Percentiles rank a stretch among this genome's conserved stretches.
phyloP scores from a whole-genome alignment of 2,113 vertebrate species.

The Triplophysa siluroides region DNA sequence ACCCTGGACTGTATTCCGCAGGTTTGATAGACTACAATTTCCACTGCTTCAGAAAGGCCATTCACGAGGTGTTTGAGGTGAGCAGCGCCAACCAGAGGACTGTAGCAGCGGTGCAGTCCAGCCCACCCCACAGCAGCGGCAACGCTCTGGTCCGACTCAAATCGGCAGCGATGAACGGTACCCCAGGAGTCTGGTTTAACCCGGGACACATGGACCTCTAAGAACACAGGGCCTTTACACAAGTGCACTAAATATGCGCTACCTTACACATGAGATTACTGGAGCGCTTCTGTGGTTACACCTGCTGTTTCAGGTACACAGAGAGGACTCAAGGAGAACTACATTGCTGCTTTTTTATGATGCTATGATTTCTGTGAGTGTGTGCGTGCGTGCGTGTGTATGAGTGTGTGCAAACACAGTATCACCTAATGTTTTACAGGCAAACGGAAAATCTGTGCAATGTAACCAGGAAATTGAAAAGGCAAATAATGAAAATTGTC shows the following conservation, averaged over 20 bases:
- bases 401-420: not conserved
- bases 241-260: not conserved
- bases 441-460: not conserved
- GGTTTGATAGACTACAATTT: slow-evolving; percentile 99
- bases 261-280: not conserved
- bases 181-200: slow-evolving; percentile 85
- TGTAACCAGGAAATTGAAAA: not conserved
- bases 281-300: slow-evolving; percentile 6
- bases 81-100: slow-evolving; percentile 83
- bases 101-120: slow-evolving; percentile 75
- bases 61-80: slow-evolving; percentile 97
- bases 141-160: slow-evolving; percentile 68
- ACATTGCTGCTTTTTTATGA: slow-evolving; percentile 34
- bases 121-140: slow-evolving; percentile 75
- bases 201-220: slow-evolving; percentile 10
- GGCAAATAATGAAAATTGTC: not conserved
- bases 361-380: slow-evolving; percentile 15
- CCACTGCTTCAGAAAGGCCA: slow-evolving; percentile 98
- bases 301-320: slow-evolving; percentile 3
- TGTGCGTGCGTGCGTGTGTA: slow-evolving; percentile 1
- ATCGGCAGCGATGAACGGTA: slow-evolving; percentile 89
- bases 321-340: slow-evolving; percentile 29
- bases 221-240: slow-evolving; percentile 29
- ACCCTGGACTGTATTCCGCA: slow-evolving; percentile 56
- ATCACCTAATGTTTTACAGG: not conserved